These are phyloP conservation scores for Dasypus novemcinctus DNA, from an alignment of 2,113 vertebrate species.

Conservation along the genomic window DNA sequence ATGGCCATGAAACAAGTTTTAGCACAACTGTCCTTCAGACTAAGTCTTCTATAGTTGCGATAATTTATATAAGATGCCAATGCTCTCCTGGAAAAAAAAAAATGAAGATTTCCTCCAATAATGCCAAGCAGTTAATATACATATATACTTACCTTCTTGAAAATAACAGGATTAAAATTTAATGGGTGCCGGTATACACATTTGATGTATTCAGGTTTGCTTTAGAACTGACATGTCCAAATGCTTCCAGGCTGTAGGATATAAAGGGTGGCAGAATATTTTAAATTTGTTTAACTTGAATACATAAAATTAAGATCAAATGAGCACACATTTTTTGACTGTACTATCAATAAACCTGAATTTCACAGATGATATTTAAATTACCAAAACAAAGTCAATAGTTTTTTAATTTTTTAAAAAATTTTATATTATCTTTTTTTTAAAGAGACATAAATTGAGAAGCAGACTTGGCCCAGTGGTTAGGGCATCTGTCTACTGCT, in stretches of 20 bases:
- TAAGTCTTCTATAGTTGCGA: background rate
- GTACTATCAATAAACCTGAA: no score
- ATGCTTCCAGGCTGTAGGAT: background rate
- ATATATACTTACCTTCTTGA: background rate
- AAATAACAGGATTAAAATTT: background rate
- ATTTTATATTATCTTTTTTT: no score
- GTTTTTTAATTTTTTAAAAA: no score
- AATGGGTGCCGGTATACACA: background rate
- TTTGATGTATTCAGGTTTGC: background rate
- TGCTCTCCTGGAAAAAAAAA: background rate
- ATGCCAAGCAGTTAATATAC: background rate
- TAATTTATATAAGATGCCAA: slow-evolving; percentile 35
- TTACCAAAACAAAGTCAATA: background rate
- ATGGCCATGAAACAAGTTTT: no score
- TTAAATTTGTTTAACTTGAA: background rate
- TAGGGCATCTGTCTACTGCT: no score
- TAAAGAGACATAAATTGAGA: no score
- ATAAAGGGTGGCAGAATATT: background rate
- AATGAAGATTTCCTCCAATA: background rate
- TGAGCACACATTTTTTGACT: no score
- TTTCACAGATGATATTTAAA: no score
- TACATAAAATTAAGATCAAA: background rate
- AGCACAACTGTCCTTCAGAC: background rate
- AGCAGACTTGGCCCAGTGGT: no score
- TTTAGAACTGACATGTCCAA: background rate